These are phyloP conservation scores for Petromus typicus DNA, from an alignment of 2,113 vertebrate genomes.

Conservation along the genomic window DNA sequence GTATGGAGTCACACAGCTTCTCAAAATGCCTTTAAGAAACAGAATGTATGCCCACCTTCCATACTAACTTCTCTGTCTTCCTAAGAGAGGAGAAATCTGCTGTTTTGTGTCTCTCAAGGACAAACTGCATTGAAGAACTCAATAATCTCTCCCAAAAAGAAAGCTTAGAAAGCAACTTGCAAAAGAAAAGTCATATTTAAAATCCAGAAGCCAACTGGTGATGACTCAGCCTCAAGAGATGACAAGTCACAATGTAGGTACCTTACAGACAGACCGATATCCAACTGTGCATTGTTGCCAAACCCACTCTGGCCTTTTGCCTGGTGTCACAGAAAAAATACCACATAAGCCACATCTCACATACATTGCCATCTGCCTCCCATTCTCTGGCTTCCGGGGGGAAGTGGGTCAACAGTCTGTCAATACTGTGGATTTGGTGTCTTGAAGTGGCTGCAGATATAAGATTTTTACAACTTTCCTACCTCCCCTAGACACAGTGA, in stretches of 20 bases:
- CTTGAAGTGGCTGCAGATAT: background rate
- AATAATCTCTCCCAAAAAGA: background rate
- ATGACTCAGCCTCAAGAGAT: slow-evolving; percentile 54
- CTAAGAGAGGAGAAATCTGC: background rate
- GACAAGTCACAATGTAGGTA: slow-evolving; percentile 48
- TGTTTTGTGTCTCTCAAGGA: too few species aligned
- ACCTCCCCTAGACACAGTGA: background rate
- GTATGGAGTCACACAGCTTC: background rate
- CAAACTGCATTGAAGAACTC: background rate
- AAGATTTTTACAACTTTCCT: slow-evolving; percentile 1
- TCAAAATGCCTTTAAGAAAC: background rate
- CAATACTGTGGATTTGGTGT: slow-evolving; percentile 55
- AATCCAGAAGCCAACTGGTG: background rate
- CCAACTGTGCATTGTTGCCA: slow-evolving; percentile 3
- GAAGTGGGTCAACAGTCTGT: slow-evolving; percentile 56
- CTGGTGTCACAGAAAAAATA: slow-evolving; percentile 65
- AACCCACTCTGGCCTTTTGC: slow-evolving; percentile 54
- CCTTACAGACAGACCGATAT: slow-evolving; percentile 67
- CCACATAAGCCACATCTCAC: background rate
- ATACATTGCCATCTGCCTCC: slow-evolving; percentile 63
- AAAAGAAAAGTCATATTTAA: slow-evolving; percentile 57
- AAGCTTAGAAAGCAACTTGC: background rate
- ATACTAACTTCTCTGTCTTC: background rate
- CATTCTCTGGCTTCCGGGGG: slow-evolving; percentile 28
- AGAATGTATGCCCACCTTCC: background rate